Percentiles rank a stretch among this genome's conserved stretches.
phyloP scores from a whole-genome alignment of 2,888 invertebrate species.

The Chorisops tibialis region DNA sequence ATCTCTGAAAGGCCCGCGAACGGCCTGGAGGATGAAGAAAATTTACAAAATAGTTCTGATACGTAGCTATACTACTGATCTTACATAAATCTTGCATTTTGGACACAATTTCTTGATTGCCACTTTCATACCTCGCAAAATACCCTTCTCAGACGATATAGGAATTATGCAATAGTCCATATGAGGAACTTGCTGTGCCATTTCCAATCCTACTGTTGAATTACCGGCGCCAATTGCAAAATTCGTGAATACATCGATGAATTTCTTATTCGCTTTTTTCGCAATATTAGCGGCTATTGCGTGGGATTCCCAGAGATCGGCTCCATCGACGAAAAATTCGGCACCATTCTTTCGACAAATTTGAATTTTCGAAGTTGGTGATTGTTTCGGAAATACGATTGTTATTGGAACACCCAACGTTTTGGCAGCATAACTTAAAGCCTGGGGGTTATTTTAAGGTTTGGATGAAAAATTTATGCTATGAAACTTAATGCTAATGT shows the following conservation, averaged over 20 bases:
- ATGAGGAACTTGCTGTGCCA: not conserved
- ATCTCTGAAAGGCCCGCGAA: not conserved
- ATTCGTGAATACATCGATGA: slow-evolving; percentile 6
- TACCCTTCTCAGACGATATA: not conserved
- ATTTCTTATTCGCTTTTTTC: not conserved
- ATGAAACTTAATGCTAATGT: too few species aligned
- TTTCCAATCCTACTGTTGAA: slow-evolving; percentile 1
- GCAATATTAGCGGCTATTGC: not conserved
- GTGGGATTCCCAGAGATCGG: not conserved
- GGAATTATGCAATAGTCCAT: slow-evolving; percentile 12
- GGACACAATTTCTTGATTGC: slow-evolving; percentile 6
- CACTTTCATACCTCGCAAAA: slow-evolving; percentile 1
- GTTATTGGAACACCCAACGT: not conserved
- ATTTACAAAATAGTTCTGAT: too few species aligned
- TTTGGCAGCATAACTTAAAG: slow-evolving; percentile 4
- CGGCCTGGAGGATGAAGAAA: too few species aligned
- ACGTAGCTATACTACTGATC: not conserved
- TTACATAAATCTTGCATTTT: slow-evolving; percentile 6
- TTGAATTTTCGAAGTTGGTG: slow-evolving; percentile 5
- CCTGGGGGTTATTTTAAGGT: not conserved
- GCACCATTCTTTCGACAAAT: not conserved
- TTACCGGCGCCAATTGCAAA: slow-evolving; percentile 4
- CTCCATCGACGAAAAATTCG: not conserved
- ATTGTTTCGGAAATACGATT: not conserved
- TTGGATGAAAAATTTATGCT: too few species aligned